These are phyloP conservation scores for Halictus ligatus DNA, from an alignment of 2,888 invertebrate genomes.

Conservation along the genomic window DNA sequence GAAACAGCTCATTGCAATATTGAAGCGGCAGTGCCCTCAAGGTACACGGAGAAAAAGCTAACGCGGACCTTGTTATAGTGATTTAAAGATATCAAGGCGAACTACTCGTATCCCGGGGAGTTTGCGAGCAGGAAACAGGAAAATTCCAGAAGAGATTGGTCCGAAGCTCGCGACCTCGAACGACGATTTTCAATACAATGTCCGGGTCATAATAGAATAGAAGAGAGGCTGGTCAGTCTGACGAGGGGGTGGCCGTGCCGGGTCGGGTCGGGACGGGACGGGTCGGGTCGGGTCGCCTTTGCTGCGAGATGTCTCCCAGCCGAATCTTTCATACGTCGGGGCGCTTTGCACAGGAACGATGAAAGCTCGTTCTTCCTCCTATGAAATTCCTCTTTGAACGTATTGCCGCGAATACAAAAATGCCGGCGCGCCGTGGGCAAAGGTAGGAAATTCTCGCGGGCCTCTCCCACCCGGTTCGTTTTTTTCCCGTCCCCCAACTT, in stretches of 20 bases:
- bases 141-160: constrained; percentile 12
- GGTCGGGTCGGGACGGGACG: neutral
- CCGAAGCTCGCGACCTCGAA: constrained; percentile 26
- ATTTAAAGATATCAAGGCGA: neutral
- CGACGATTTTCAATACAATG: constrained; percentile 42
- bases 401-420: constrained; percentile 29
- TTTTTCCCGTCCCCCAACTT: neutral
- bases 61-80: neutral
- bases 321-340: constrained; percentile 33
- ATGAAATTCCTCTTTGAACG: constrained; percentile 37
- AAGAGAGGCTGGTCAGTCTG: constrained; percentile 13
- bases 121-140: constrained; percentile 9
- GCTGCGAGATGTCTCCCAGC: constrained; percentile 35
- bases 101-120: neutral
- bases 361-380: constrained; percentile 11
- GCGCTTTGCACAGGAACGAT: constrained; percentile 48
- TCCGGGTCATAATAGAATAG: constrained; percentile 32
- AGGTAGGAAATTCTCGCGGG: constrained; percentile 42
- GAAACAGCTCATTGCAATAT: too few relatives aligned
- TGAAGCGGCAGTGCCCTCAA: too few relatives aligned
- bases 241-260: neutral
- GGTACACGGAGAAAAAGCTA: neutral
- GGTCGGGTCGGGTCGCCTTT: constrained; percentile 13
- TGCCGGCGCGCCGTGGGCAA: neutral
- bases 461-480: constrained; percentile 1